phyloP scores from a whole-genome alignment of 2,797 vertebrate species.

The Clamator glandarius region DNA sequence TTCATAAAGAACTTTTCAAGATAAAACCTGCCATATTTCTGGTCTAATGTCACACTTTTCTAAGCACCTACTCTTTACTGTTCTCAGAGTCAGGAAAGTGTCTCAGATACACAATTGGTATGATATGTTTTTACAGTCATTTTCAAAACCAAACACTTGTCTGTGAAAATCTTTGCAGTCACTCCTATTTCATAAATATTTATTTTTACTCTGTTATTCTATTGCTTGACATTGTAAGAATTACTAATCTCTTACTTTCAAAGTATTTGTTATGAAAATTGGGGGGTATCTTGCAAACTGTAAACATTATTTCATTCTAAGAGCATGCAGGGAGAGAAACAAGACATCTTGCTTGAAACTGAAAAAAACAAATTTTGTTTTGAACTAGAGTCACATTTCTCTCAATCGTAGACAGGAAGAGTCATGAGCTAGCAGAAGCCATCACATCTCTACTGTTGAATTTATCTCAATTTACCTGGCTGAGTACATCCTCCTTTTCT shows the following conservation, averaged over 20 bases:
- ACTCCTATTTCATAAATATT: not conserved
- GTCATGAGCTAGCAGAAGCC: not conserved
- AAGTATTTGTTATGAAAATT: slow-evolving; percentile 1
- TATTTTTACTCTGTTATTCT: not conserved
- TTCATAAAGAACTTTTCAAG: not conserved
- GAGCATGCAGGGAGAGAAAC: not conserved
- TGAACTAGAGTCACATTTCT: not conserved
- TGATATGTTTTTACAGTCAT: not conserved
- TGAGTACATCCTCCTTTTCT: not conserved
- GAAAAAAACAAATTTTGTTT: not conserved
- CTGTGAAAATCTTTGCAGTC: not conserved
- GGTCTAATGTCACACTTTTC: not conserved
- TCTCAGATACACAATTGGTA: not conserved
- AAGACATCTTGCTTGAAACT: not conserved
- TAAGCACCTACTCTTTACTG: not conserved
- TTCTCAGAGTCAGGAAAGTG: not conserved
- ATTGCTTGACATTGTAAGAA: not conserved
- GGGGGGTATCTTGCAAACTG: not conserved
- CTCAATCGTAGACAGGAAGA: not conserved
- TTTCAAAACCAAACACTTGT: not conserved
- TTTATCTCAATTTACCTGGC: not conserved
- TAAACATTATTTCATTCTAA: not conserved
- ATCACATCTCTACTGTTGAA: not conserved
- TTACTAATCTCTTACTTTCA: not conserved
- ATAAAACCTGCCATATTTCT: not conserved